Conservation (phyloP, 37 sponge, comb jelly and placozoan genomes). For the Chondrilla cf. caribensis region DNA sequence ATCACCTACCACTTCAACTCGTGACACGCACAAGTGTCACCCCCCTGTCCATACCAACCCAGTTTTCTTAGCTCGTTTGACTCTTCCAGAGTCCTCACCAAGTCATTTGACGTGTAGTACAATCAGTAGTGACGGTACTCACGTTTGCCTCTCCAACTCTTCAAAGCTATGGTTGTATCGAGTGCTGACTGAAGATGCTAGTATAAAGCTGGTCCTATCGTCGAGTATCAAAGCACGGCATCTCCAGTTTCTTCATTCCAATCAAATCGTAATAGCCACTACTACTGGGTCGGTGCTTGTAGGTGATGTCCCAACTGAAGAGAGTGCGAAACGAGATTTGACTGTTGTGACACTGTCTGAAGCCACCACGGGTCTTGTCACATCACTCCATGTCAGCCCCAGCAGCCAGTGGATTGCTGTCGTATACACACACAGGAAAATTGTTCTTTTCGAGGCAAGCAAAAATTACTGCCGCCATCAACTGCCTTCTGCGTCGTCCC, state of each 20-base stretch:
- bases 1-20: neutral
- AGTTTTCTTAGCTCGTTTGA: neutral
- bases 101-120: slow-evolving; percentile 46
- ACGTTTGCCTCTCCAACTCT: slow-evolving; percentile 43
- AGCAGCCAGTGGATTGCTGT: neutral
- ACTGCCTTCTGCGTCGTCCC: neutral
- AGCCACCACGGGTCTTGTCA: neutral
- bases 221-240: neutral
- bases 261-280: neutral
- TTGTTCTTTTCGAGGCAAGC: neutral
- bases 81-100: neutral
- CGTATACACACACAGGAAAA: neutral
- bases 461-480: neutral
- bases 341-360: neutral
- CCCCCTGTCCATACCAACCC: neutral
- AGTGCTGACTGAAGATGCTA: neutral
- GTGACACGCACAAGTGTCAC: neutral
- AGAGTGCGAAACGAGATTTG: neutral
- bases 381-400: neutral
- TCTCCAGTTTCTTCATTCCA: neutral
- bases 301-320: neutral
- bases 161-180: slow-evolving; percentile 52
- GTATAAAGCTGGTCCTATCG: neutral
- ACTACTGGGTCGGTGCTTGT: neutral
- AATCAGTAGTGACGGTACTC: slow-evolving; percentile 38